Percentiles rank a stretch among this genome's conserved stretches.
phyloP scores from a whole-genome alignment of 2,888 invertebrate genomes.

The Papilio protenor region DNA sequence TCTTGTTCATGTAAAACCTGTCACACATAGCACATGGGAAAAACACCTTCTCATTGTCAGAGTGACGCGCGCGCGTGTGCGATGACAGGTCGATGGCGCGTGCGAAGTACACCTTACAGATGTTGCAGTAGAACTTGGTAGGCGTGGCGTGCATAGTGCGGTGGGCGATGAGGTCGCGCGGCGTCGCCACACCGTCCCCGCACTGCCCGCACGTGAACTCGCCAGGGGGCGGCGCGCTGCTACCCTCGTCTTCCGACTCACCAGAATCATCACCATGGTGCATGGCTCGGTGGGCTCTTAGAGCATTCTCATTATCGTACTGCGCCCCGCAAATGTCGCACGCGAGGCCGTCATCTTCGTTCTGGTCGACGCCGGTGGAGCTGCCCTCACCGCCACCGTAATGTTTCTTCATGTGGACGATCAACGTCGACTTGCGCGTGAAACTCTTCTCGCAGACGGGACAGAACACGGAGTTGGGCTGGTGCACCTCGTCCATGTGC shows the following conservation, averaged over 20 bases:
- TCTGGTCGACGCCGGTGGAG: conserved; percentile 59
- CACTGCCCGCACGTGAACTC: conserved; percentile 83
- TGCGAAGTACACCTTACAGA: conserved; percentile 83
- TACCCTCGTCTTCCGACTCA: conserved; percentile 69
- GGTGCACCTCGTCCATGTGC: conserved; percentile 85
- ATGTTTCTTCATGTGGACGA: conserved; percentile 86
- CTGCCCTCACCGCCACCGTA: conserved; percentile 77
- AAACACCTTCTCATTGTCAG: conserved; percentile 81
- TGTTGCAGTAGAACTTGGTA: conserved; percentile 83
- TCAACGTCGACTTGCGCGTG: conserved; percentile 85
- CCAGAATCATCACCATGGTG: conserved; percentile 77
- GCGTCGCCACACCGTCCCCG: conserved; percentile 82
- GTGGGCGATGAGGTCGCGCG: conserved; percentile 83
- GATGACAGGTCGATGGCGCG: conserved; percentile 76
- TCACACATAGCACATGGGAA: conserved; percentile 85
- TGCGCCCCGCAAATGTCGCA: conserved; percentile 86
- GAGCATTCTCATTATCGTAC: conserved; percentile 83
- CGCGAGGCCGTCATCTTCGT: conserved; percentile 71
- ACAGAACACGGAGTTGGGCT: conserved; percentile 83
- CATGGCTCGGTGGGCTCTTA: conserved; percentile 84
- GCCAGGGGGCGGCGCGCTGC: conserved; percentile 68
- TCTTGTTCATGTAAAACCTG: conserved; percentile 82
- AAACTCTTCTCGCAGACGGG: conserved; percentile 86
- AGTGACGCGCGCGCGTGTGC: conserved; percentile 79
- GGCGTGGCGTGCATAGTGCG: conserved; percentile 81